These are phyloP conservation scores for Anadara kagoshimensis DNA, from an alignment of 1,140 invertebrate genomes.

Conservation along the genomic window DNA sequence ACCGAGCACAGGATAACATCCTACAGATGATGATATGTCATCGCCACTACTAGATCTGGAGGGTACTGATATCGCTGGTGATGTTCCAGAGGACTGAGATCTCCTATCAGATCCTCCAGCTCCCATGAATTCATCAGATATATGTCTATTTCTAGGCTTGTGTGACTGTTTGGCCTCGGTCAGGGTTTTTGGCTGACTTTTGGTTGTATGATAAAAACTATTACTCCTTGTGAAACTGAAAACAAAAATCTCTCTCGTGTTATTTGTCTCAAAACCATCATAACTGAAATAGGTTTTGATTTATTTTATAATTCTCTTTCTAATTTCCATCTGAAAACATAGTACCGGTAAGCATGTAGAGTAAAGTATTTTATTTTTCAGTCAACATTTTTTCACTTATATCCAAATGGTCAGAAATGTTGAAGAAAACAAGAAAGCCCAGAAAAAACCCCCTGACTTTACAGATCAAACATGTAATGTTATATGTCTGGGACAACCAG, in stretches of 20 bases:
- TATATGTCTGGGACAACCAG: too few relatives aligned
- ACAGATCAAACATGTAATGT: too few relatives aligned
- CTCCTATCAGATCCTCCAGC: conserved; percentile 21
- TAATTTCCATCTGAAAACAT: too few relatives aligned
- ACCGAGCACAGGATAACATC: conserved; percentile 61
- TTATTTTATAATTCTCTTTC: too few relatives aligned
- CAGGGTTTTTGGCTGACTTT: conserved; percentile 47
- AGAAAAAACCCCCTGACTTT: too few relatives aligned
- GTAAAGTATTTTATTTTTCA: too few relatives aligned
- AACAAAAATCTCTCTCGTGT: background rate
- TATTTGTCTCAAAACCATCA: background rate
- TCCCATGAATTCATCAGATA: conserved; percentile 60
- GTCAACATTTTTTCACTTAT: too few relatives aligned
- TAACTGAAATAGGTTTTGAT: background rate
- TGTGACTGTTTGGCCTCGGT: conserved; percentile 52
- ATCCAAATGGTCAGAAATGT: too few relatives aligned
- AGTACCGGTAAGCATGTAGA: too few relatives aligned
- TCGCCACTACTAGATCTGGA: conserved; percentile 41
- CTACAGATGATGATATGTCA: conserved; percentile 58
- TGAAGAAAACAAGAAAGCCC: too few relatives aligned
- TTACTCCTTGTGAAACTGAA: background rate
- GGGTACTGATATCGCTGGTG: conserved; percentile 58
- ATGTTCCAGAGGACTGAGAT: conserved; percentile 11
- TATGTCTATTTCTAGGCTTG: conserved; percentile 50
- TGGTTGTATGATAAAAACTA: conserved; percentile 6